These are phyloP conservation scores for Nyctereutes procyonoides DNA, from an alignment of 2,113 vertebrate genomes.

Conservation along the genomic window DNA sequence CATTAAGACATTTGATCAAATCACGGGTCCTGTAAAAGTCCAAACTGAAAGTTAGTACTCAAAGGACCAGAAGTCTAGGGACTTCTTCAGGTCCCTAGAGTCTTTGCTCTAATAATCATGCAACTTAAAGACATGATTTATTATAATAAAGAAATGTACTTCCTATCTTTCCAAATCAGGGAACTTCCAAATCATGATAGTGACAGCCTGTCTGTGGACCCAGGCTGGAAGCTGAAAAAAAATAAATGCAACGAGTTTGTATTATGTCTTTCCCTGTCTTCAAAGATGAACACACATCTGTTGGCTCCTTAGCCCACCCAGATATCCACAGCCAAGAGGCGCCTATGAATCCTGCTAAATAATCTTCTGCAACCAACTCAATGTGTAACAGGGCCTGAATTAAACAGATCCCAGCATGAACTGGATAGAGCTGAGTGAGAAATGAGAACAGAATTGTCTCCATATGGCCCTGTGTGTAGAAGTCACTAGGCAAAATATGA, in stretches of 20 bases:
- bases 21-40: not conserved
- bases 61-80: not conserved
- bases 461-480: not conserved
- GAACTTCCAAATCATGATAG: not conserved
- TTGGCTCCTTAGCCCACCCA: not conserved
- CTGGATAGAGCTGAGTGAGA: not conserved
- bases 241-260: not conserved
- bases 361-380: not conserved
- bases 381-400: not conserved
- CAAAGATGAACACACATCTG: conserved; percentile 52
- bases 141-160: not conserved
- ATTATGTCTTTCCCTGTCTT: conserved; percentile 13
- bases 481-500: not conserved
- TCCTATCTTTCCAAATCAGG: not conserved
- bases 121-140: not conserved
- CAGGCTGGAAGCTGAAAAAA: not conserved
- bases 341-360: conserved; percentile 40
- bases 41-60: not conserved
- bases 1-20: not conserved
- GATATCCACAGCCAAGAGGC: not conserved
- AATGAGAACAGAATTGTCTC: conserved; percentile 42
- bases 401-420: not conserved
- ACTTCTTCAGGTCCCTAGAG: not conserved
- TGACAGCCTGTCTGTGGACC: not conserved
- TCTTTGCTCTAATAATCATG: not conserved